Percentiles rank a stretch among this genome's conserved stretches.
Evolutionary conservation across 1,140 invertebrate genomes (phyloP).

Genomic region (Drosophila arizonae): DNA sequence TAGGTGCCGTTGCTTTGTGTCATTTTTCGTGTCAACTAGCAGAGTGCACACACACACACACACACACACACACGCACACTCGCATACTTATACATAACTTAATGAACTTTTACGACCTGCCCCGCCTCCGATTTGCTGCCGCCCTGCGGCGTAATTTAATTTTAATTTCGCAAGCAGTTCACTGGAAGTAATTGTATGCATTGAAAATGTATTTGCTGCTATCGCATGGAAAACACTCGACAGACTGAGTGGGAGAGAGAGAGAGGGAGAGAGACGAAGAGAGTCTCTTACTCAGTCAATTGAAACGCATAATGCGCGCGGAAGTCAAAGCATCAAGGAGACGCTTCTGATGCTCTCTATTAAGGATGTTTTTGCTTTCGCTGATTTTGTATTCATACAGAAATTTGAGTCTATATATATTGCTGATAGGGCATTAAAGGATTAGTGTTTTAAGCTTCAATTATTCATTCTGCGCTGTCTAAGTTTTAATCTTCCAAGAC

Average conservation of each 20-base stretch:
- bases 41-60: constrained; percentile 26
- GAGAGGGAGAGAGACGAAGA: not conserved
- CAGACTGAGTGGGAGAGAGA: constrained; percentile 2
- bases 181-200: constrained; percentile 79
- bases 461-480: too few species aligned
- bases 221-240: constrained; percentile 68
- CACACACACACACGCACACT: constrained; percentile 2
- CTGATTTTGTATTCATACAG: too few species aligned
- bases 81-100: constrained; percentile 50
- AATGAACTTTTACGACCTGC: constrained; percentile 67
- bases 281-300: constrained; percentile 21
- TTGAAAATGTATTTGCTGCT: constrained; percentile 74
- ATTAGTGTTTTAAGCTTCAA: too few species aligned
- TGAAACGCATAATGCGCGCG: constrained; percentile 30
- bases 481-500: too few species aligned
- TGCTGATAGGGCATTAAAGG: too few species aligned
- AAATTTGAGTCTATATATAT: too few species aligned
- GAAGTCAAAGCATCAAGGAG: constrained; percentile 1
- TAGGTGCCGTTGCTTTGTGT: constrained; percentile 36
- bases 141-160: constrained; percentile 63
- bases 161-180: constrained; percentile 79
- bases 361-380: too few species aligned
- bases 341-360: not conserved
- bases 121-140: not conserved
- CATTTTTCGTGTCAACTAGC: constrained; percentile 72